Evolutionary conservation across 1,140 invertebrate species (phyloP).

Genomic region (Drosophila bocqueti): DNA sequence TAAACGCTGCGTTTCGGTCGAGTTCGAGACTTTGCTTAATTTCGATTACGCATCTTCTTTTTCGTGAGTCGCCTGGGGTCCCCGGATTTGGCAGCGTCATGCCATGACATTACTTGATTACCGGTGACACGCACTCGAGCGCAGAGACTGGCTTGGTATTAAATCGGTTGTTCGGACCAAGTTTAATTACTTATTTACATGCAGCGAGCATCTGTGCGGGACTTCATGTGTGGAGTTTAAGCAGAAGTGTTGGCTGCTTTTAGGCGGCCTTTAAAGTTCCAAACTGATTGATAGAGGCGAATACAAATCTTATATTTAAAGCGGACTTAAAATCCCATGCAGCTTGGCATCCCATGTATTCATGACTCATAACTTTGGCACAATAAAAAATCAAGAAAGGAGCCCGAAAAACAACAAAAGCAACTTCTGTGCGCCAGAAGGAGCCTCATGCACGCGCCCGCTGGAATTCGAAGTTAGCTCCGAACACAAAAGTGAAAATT

Average conservation of each 20-base stretch:
- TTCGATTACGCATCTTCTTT: slow-evolving; percentile 68
- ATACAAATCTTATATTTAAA: slow-evolving; percentile 5
- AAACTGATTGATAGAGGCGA: background rate
- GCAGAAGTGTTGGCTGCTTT: slow-evolving; percentile 60
- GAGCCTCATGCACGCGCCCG: slow-evolving; percentile 33
- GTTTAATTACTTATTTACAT: slow-evolving; percentile 82
- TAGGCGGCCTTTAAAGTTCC: slow-evolving; percentile 45
- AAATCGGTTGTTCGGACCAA: slow-evolving; percentile 50
- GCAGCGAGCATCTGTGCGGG: slow-evolving; percentile 63
- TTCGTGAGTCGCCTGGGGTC: background rate
- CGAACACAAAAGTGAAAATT: slow-evolving; percentile 72
- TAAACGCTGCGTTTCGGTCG: slow-evolving; percentile 52
- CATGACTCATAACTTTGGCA: slow-evolving; percentile 8
- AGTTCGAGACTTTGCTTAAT: slow-evolving; percentile 63
- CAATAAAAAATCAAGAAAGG: slow-evolving; percentile 25
- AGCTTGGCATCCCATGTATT: slow-evolving; percentile 11
- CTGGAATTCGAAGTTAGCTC: slow-evolving; percentile 52
- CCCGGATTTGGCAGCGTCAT: slow-evolving; percentile 64
- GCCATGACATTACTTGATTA: slow-evolving; percentile 79
- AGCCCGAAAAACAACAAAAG: slow-evolving; percentile 4
- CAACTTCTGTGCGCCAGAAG: slow-evolving; percentile 32
- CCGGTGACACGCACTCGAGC: slow-evolving; percentile 57
- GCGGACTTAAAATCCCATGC: background rate
- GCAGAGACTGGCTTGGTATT: slow-evolving; percentile 29
- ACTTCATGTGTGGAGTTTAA: slow-evolving; percentile 13